Conservation (phyloP, 1,140 invertebrate species). For the Coptotermes formosanus region DNA sequence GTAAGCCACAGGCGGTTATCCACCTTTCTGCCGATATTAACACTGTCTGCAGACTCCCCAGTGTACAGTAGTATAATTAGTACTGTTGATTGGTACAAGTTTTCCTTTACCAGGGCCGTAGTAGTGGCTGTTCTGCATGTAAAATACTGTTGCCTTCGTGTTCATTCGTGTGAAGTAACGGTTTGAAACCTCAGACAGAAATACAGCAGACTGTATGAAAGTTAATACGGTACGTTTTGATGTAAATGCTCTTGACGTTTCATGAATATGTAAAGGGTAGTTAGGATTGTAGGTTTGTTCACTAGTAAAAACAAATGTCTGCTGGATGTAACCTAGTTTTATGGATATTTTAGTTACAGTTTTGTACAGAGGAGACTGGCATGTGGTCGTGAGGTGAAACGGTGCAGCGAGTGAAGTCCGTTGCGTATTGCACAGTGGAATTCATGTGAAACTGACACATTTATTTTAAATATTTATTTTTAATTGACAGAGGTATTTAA, state of each 20-base stretch:
- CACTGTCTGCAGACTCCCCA: neutral
- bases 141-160: neutral
- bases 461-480: too few species aligned
- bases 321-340: neutral
- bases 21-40: neutral
- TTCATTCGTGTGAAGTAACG: neutral
- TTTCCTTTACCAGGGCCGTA: neutral
- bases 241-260: neutral
- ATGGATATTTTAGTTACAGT: neutral
- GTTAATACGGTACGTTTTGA: neutral
- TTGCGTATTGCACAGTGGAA: too few species aligned
- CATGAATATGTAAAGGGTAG: conserved; percentile 15
- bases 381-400: neutral
- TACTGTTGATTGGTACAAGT: neutral
- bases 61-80: neutral
- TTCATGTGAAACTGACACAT: too few species aligned
- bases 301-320: neutral
- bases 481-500: too few species aligned
- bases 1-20: neutral
- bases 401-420: too few species aligned
- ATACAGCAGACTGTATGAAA: neutral
- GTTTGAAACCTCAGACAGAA: neutral
- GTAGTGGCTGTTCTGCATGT: neutral
- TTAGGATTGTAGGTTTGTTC: neutral
- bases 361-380: neutral